Conservation (phyloP, 2,797 vertebrate species). For the Lateolabrax maculatus region DNA sequence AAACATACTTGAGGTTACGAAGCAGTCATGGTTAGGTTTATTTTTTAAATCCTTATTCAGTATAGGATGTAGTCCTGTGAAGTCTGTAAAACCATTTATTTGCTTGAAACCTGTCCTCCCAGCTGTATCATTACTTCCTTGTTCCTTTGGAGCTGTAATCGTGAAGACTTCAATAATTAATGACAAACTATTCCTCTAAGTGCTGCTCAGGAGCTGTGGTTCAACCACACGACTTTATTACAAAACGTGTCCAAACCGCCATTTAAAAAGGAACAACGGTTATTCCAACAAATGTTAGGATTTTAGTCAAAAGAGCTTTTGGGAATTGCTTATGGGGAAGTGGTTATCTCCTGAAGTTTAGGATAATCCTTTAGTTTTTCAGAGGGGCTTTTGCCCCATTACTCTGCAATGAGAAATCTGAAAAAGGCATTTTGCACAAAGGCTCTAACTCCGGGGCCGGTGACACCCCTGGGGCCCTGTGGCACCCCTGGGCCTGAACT, state of each 20-base stretch:
- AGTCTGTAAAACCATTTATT: conserved; percentile 50
- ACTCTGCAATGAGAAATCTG: conserved; percentile 10
- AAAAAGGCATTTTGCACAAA: conserved; percentile 22
- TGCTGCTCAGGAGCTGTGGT: conserved; percentile 50
- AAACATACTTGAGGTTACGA: not conserved
- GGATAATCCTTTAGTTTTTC: conserved; percentile 31
- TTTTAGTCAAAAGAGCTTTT: conserved; percentile 25
- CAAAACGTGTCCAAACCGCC: conserved; percentile 16
- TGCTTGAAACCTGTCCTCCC: conserved; percentile 53
- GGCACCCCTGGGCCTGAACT: conserved; percentile 2
- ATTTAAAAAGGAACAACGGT: conserved; percentile 27
- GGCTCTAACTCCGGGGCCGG: conserved; percentile 4
- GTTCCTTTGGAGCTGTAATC: conserved; percentile 44
- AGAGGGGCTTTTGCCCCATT: conserved; percentile 19
- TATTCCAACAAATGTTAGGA: conserved; percentile 35
- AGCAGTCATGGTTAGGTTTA: not conserved
- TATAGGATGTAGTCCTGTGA: not conserved
- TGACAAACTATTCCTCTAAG: conserved; percentile 57
- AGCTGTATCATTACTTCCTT: conserved; percentile 40
- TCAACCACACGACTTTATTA: conserved; percentile 42
- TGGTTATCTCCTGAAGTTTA: conserved; percentile 35
- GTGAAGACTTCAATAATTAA: conserved; percentile 63
- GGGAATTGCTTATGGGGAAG: conserved; percentile 24
- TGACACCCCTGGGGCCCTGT: not conserved
- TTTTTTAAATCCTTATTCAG: not conserved